Base-by-base conservation (phyloP, 2,113 vertebrate genomes). In the western clawed frog (Xenopus tropicalis) region DNA sequence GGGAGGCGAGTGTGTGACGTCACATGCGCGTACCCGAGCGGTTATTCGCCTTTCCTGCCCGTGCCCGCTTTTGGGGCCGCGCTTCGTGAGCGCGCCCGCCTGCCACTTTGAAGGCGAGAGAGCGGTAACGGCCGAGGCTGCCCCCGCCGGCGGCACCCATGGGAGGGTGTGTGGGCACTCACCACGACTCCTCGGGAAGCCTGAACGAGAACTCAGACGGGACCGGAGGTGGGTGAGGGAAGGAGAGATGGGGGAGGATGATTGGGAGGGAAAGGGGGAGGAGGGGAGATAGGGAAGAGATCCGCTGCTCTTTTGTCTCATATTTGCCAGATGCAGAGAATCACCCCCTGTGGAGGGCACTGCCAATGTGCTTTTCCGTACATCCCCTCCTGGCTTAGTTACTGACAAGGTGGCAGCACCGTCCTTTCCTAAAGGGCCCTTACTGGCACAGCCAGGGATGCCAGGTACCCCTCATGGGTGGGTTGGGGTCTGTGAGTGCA, bases 161-260 rank as follows among this genome's bases (percentile, higher is more conserved):
- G 95, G 95, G 95, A 92, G 95, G 95, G 92, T 97, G 95, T 91
- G 95, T 97, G 87, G 95, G 95, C 90, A 94, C 93, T 90, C 95
- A 96, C 88, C 95, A 97, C 92, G 95, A 96, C 87, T 97, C 95
- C 81, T 95, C 95, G 80, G 95, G 95, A 90, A 97, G 95, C 91
- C 90, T 97, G 82, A 96, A 97, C 93, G 95, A 97, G 87, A 98
- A 95, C 87, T 97, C 95, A 74, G 95, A 96, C 89, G 95, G 94
- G 83, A 93, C 94, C 74, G 95, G 95, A 94, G 95, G 95, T 96
- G 83, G 95, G 95, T 48, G 12, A 85, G 84, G 77, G 14, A 84
- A 73, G 64, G 74, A 70, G 76, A 73, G 82, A 54, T 52, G 58
- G 42, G 64, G 22, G 14, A 12, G 20, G 23, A 17, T 42, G 22